Conservation (phyloP, 2,113 vertebrate species). For the Vidua macroura region DNA sequence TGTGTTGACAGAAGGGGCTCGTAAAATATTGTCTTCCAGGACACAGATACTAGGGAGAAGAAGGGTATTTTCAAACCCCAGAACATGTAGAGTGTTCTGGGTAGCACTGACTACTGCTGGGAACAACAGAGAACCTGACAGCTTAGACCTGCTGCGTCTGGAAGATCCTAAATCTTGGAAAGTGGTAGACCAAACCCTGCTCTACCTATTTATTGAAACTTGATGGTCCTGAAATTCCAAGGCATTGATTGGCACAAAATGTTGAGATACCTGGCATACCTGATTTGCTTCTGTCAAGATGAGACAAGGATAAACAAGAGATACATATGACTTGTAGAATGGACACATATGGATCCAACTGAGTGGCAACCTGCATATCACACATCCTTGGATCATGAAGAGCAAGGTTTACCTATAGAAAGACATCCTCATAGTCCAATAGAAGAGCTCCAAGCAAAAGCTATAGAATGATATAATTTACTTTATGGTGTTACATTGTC, state of each 20-base stretch:
- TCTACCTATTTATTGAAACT: not conserved
- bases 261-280: not conserved
- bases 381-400: not conserved
- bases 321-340: not conserved
- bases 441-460: not conserved
- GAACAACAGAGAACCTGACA: not conserved
- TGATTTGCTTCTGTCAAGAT: not conserved
- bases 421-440: not conserved
- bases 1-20: not conserved
- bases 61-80: not conserved
- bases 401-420: not conserved
- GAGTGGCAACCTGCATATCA: not conserved
- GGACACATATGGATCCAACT: not conserved
- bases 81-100: not conserved
- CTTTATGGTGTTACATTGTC: not conserved
- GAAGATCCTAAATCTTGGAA: not conserved
- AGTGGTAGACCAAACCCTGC: not conserved
- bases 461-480: not conserved
- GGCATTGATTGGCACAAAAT: not conserved
- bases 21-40: not conserved
- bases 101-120: not conserved
- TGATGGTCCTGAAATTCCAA: not conserved
- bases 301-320: not conserved
- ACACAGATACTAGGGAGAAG: not conserved
- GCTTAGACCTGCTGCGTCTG: not conserved